These are phyloP conservation scores for Lycaon pictus DNA, from an alignment of 2,113 vertebrate species.

Conservation along the genomic window DNA sequence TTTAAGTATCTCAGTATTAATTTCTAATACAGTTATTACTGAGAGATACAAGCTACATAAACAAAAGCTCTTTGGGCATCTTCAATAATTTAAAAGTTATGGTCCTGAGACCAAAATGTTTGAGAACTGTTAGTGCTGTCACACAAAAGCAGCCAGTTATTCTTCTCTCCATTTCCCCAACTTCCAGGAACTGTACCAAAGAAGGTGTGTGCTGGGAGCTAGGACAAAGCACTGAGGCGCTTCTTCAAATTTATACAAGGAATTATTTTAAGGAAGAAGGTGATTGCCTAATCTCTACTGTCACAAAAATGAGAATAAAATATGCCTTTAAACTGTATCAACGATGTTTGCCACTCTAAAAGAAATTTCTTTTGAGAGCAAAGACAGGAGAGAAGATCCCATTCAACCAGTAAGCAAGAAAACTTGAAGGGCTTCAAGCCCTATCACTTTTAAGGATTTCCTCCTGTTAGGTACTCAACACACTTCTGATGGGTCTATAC, in stretches of 20 bases:
- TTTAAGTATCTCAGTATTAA: slow-evolving; percentile 25
- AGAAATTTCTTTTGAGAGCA: not conserved
- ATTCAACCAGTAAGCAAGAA: not conserved
- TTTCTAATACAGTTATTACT: slow-evolving; percentile 20
- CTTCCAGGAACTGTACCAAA: not conserved
- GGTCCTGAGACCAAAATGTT: not conserved
- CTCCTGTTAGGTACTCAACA: not conserved
- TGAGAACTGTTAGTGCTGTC: not conserved
- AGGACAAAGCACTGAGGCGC: not conserved
- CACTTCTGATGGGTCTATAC: not conserved
- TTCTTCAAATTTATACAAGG: not conserved
- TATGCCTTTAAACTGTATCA: not conserved
- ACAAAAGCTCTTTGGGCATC: slow-evolving; percentile 7
- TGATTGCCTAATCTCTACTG: not conserved
- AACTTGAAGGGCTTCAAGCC: not conserved
- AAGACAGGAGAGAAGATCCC: not conserved
- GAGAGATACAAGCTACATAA: not conserved
- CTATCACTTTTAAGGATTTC: not conserved
- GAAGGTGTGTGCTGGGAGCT: accelerated
- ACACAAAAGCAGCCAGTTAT: no score
- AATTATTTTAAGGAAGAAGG: not conserved
- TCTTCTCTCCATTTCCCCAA: not conserved
- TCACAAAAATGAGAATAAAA: slow-evolving; percentile 42
- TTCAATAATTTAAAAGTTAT: not conserved
- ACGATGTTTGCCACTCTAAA: not conserved